phyloP scores from a whole-genome alignment of 2,113 vertebrate genomes.

The Oostethus manadensis region DNA sequence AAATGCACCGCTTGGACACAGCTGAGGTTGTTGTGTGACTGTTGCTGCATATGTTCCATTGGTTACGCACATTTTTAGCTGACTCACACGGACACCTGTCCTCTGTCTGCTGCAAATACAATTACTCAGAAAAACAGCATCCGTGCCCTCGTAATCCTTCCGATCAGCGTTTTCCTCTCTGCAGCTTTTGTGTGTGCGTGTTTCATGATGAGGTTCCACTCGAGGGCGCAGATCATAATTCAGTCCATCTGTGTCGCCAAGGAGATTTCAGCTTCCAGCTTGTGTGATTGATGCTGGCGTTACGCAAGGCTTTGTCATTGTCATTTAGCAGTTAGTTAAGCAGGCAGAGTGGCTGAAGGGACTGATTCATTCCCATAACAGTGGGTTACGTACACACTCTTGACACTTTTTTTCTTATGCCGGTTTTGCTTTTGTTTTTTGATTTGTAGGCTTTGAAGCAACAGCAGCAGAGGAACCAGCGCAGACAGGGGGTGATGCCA shows the following conservation, averaged over 20 bases:
- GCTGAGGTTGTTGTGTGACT: too few species aligned
- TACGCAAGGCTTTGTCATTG: constrained; percentile 24
- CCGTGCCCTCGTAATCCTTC: constrained; percentile 38
- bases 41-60: too few species aligned
- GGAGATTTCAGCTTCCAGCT: constrained; percentile 34
- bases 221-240: constrained; percentile 46
- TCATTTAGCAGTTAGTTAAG: constrained; percentile 45
- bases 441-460: constrained; percentile 83
- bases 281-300: constrained; percentile 30
- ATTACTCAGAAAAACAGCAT: constrained; percentile 5
- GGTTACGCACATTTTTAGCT: too few species aligned
- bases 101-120: too few species aligned
- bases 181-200: constrained; percentile 12
- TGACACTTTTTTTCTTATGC: constrained; percentile 24
- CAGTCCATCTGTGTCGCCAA: constrained; percentile 51
- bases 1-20: too few species aligned
- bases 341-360: constrained; percentile 21
- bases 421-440: constrained; percentile 8
- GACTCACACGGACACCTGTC: too few species aligned
- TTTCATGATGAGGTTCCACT: constrained; percentile 50
- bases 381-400: constrained; percentile 13
- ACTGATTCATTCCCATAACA: constrained; percentile 9
- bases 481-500: constrained; percentile 79
- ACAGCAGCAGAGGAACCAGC: constrained; percentile 87
- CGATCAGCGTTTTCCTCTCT: constrained; percentile 28